phyloP scores from a whole-genome alignment of 2,797 vertebrate genomes.

The Rhynchonycteris naso region DNA sequence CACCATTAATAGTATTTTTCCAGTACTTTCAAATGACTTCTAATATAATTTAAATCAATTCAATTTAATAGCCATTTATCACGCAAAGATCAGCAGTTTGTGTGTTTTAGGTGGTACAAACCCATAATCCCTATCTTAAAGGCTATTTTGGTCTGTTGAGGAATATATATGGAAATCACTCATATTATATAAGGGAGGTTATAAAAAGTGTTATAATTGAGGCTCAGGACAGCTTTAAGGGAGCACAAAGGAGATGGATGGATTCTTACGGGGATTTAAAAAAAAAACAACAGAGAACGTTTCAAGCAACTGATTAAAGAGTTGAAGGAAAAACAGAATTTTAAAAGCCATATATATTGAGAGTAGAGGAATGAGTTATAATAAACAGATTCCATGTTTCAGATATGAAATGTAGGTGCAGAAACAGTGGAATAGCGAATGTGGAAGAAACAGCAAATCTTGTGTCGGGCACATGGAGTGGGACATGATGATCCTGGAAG shows the following conservation, averaged over 20 bases:
- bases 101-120: constrained; percentile 67
- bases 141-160: constrained; percentile 24
- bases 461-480: neutral
- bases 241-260: neutral
- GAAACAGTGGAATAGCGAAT: neutral
- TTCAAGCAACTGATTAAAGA: constrained; percentile 27
- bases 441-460: neutral
- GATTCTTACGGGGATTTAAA: neutral
- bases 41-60: constrained; percentile 79
- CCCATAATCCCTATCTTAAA: constrained; percentile 5
- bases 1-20: constrained; percentile 74
- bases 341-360: neutral
- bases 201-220: neutral
- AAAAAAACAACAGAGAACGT: neutral
- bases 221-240: neutral
- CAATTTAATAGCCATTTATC: constrained; percentile 72
- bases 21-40: constrained; percentile 74
- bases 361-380: neutral
- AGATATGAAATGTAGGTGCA: neutral
- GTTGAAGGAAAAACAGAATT: constrained; percentile 38
- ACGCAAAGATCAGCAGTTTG: constrained; percentile 67
- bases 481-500: neutral
- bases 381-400: neutral
- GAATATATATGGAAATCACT: neutral
- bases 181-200: neutral